Percentiles rank a stretch among this genome's conserved stretches.
Evolutionary conservation across 1,140 invertebrate genomes (phyloP).

Genomic region (Phthorimaea operculella): DNA sequence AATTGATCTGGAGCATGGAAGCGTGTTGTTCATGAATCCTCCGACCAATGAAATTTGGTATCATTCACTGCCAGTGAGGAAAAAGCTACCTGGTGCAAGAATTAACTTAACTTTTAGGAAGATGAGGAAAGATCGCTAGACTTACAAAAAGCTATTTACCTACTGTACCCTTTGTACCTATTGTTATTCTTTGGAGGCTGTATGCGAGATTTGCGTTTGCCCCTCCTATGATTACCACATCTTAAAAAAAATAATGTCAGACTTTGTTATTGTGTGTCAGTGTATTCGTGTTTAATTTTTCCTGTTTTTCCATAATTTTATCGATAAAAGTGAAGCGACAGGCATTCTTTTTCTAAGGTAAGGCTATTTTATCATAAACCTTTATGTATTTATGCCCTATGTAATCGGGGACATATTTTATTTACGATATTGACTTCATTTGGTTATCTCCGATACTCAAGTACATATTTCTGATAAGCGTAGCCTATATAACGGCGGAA

Average conservation of each 20-base stretch:
- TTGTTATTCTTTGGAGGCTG: no score
- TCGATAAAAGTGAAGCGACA: neutral
- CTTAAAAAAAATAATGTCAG: neutral
- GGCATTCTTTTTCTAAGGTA: neutral
- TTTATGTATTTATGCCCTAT: no score
- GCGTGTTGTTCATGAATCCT: slow-evolving; percentile 77
- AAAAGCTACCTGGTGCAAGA: slow-evolving; percentile 66
- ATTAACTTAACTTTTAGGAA: slow-evolving; percentile 80
- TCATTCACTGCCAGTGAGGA: slow-evolving; percentile 74
- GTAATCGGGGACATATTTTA: neutral
- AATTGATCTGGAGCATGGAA: slow-evolving; percentile 73
- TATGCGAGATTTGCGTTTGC: no score
- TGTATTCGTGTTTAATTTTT: neutral
- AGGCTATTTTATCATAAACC: neutral
- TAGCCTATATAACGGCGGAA: slow-evolving; percentile 55
- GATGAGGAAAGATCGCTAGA: slow-evolving; percentile 21
- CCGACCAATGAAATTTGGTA: slow-evolving; percentile 80
- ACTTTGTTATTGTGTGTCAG: slow-evolving; percentile 4
- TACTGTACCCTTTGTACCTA: no score
- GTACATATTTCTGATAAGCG: slow-evolving; percentile 47
- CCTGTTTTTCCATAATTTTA: neutral
- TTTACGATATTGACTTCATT: slow-evolving; percentile 17
- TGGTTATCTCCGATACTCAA: slow-evolving; percentile 36
- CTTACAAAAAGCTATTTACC: no score
- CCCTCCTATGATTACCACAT: neutral